phyloP scores from a whole-genome alignment of 1,140 invertebrate genomes.

The Oncopodura yosiiana region DNA sequence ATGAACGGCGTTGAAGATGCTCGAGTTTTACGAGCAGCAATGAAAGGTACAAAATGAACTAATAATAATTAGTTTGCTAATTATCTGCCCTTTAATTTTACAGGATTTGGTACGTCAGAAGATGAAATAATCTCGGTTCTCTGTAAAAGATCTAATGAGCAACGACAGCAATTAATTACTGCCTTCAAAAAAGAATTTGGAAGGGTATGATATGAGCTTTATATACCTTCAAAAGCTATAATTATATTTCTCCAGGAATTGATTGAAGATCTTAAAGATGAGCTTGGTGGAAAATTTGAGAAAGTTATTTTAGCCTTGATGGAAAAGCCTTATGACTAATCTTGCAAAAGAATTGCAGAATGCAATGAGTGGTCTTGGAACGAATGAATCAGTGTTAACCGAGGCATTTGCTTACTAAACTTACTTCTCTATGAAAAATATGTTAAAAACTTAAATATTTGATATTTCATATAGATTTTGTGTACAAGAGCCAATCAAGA shows the following conservation, averaged over 20 bases:
- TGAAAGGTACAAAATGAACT: too few relatives aligned
- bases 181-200: slow-evolving; percentile 56
- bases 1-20: slow-evolving; percentile 60
- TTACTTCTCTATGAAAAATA: too few relatives aligned
- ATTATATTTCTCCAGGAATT: slow-evolving; percentile 47
- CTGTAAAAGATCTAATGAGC: slow-evolving; percentile 52
- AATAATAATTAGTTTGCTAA: too few relatives aligned
- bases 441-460: too few relatives aligned
- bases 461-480: slow-evolving; percentile 49
- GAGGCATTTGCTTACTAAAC: slow-evolving; percentile 20
- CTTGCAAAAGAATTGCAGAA: slow-evolving; percentile 58
- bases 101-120: slow-evolving; percentile 70
- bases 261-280: slow-evolving; percentile 60
- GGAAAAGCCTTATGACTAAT: slow-evolving; percentile 56
- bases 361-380: slow-evolving; percentile 53
- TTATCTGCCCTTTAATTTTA: too few relatives aligned
- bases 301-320: slow-evolving; percentile 64
- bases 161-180: slow-evolving; percentile 56
- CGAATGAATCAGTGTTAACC: slow-evolving; percentile 48
- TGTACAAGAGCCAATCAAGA: slow-evolving; percentile 58
- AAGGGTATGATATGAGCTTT: slow-evolving; percentile 40
- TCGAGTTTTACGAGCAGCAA: slow-evolving; percentile 53
- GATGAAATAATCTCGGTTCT: slow-evolving; percentile 63
- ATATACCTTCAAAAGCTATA: slow-evolving; percentile 5
- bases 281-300: slow-evolving; percentile 65